These are phyloP conservation scores for Turnix velox DNA, from an alignment of 2,113 vertebrate species.

Conservation along the genomic window DNA sequence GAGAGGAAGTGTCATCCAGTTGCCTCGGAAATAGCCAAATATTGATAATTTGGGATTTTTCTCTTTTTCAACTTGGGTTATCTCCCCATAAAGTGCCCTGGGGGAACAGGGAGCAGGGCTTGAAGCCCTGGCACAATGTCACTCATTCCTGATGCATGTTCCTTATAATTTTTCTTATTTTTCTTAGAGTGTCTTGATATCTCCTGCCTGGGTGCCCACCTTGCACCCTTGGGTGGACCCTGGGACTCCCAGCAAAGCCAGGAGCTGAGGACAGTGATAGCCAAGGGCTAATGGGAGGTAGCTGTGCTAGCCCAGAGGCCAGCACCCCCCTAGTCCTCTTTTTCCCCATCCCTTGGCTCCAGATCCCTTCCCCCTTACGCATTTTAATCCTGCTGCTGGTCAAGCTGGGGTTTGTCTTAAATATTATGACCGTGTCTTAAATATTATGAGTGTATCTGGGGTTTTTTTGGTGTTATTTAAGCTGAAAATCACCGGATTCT, in stretches of 20 bases:
- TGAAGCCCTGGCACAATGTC: neutral
- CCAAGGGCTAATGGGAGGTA: neutral
- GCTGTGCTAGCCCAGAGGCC: neutral
- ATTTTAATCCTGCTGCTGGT: neutral
- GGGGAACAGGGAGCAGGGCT: neutral
- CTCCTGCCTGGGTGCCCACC: too few relatives aligned
- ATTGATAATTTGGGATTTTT: fast-evolving
- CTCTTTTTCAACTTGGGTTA: too few relatives aligned
- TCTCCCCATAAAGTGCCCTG: fast-evolving
- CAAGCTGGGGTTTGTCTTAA: fast-evolving
- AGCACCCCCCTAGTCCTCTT: neutral
- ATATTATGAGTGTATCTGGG: fast-evolving
- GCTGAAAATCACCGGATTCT: neutral
- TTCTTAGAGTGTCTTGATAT: too few relatives aligned
- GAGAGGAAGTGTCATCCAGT: too few relatives aligned
- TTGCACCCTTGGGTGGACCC: too few relatives aligned
- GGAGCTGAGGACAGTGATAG: neutral
- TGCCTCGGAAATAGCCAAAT: neutral
- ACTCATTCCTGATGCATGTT: fast-evolving
- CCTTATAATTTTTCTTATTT: too few relatives aligned
- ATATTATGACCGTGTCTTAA: fast-evolving
- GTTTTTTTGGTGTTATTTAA: neutral
- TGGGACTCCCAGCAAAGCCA: fast-evolving
- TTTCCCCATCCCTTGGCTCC: neutral
- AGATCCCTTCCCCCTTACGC: neutral